Percentiles rank a stretch among this genome's conserved stretches.
Conservation (phyloP, 2,797 vertebrate species). For the Pristis pectinata region DNA sequence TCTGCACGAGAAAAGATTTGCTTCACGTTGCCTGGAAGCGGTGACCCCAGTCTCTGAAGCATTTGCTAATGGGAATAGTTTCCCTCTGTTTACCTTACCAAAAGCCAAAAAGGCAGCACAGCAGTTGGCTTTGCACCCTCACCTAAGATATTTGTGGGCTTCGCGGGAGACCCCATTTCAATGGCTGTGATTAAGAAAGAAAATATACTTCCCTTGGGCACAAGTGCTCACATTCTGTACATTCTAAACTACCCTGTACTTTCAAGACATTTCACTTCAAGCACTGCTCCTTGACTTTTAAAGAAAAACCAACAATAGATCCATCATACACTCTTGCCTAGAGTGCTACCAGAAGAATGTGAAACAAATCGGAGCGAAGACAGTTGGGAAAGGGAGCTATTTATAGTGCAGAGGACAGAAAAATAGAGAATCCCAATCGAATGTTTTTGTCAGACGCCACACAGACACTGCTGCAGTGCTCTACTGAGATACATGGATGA, state of each 20-base stretch:
- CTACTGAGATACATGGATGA: neutral
- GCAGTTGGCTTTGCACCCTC: neutral
- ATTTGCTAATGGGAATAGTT: too few relatives aligned
- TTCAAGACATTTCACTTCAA: neutral
- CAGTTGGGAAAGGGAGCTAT: neutral
- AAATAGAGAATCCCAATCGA: neutral
- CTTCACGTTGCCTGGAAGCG: too few relatives aligned
- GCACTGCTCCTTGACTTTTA: neutral
- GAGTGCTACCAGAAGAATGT: neutral
- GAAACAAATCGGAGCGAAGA: neutral
- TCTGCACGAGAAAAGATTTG: too few relatives aligned
- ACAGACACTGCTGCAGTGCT: constrained; percentile 1
- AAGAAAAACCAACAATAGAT: neutral
- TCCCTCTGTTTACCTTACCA: too few relatives aligned
- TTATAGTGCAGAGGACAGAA: neutral
- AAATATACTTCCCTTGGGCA: neutral
- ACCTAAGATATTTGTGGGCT: neutral
- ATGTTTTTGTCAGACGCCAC: neutral
- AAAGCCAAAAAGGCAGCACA: neutral
- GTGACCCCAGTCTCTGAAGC: too few relatives aligned
- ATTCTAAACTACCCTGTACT: neutral
- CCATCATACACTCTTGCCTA: neutral
- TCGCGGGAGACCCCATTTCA: neutral
- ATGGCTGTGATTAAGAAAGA: neutral
- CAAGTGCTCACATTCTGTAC: neutral